Conservation (phyloP, 2,113 vertebrate genomes). For the Rallus limicola region DNA sequence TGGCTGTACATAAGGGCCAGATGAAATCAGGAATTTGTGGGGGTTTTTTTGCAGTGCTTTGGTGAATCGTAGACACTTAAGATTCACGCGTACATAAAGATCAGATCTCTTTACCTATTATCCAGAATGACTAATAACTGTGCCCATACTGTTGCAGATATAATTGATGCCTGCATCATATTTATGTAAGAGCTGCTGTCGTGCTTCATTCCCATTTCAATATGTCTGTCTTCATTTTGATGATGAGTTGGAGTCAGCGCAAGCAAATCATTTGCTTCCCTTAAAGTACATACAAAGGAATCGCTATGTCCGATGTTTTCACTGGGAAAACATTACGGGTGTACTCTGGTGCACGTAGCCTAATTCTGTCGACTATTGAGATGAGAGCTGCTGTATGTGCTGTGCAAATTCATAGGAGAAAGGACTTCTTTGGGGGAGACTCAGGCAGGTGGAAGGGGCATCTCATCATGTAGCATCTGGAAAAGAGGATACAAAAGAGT, state of each 20-base stretch:
- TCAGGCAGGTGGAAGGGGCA: not conserved
- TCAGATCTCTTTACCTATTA: not conserved
- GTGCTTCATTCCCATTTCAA: constrained; percentile 18
- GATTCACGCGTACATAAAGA: fast-evolving
- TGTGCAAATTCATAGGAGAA: not conserved
- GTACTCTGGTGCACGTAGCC: not conserved
- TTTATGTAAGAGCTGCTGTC: constrained; percentile 39
- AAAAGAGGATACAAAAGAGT: not conserved
- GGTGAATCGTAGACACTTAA: not conserved
- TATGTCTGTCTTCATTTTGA: constrained; percentile 41
- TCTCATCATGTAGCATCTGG: not conserved
- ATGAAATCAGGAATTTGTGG: not conserved
- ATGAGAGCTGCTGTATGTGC: not conserved
- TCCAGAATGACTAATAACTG: constrained; percentile 22
- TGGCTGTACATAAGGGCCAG: not conserved
- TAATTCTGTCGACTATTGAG: not conserved
- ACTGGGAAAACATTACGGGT: not conserved
- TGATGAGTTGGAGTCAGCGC: not conserved
- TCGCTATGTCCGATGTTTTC: not conserved
- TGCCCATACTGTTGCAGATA: not conserved
- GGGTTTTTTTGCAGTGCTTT: not conserved
- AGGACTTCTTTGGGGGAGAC: not conserved
- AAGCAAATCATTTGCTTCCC: constrained; percentile 6
- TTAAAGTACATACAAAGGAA: constrained; percentile 20
- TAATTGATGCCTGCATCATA: constrained; percentile 25